These are phyloP conservation scores for Carapus acus DNA, from an alignment of 2,797 vertebrate species.

Conservation along the genomic window DNA sequence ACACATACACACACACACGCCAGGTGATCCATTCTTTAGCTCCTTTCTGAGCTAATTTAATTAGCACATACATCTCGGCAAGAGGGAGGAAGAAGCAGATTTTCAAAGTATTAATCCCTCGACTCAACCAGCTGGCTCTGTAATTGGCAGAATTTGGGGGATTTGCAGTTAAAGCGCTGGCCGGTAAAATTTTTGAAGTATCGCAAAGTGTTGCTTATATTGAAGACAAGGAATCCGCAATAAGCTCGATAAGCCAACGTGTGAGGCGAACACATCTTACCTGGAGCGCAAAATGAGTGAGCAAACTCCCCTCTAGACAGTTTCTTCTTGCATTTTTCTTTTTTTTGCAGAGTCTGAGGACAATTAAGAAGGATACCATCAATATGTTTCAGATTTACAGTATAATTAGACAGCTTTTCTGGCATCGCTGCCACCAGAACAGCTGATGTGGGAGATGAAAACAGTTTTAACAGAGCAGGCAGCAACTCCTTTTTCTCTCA, in stretches of 20 bases:
- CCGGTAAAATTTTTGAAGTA: conserved; percentile 8
- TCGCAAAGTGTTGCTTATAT: conserved; percentile 18
- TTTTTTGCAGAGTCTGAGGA: neutral
- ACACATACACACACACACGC: conserved; percentile 12
- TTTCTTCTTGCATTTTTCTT: neutral
- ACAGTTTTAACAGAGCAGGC: neutral
- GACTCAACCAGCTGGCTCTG: conserved; percentile 1
- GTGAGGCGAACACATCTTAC: too few species aligned
- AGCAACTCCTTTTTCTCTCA: neutral
- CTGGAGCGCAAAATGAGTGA: neutral
- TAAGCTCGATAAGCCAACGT: neutral
- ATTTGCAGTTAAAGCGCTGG: conserved; percentile 21
- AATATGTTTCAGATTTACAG: neutral
- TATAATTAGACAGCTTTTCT: neutral
- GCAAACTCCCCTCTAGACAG: neutral
- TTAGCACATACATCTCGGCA: conserved; percentile 22
- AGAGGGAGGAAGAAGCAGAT: conserved; percentile 24
- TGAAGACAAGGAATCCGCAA: conserved; percentile 8
- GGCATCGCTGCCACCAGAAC: neutral
- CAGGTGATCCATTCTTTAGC: conserved; percentile 36
- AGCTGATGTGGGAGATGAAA: neutral
- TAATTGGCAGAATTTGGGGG: conserved; percentile 6
- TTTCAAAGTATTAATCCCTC: conserved; percentile 22
- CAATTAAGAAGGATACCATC: neutral
- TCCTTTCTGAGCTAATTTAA: conserved; percentile 41